Conservation (phyloP, 1,140 invertebrate species). For the Euglossa dilemma region DNA sequence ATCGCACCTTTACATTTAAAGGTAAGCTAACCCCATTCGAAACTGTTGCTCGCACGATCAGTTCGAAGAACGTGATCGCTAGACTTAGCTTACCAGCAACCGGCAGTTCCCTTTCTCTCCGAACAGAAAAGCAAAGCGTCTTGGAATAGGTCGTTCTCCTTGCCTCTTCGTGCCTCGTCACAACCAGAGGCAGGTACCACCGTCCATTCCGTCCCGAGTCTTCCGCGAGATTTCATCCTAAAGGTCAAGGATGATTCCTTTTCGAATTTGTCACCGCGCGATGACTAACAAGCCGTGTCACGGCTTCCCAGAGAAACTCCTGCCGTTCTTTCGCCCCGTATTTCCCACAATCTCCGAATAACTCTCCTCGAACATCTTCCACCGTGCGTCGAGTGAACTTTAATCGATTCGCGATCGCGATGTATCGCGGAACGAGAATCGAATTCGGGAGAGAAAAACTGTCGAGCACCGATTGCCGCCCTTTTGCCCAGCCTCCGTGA, state of each 20-base stretch:
- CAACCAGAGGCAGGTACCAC: neutral
- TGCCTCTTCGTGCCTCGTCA: conserved; percentile 26
- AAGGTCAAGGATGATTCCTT: conserved; percentile 31
- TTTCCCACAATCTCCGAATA: neutral
- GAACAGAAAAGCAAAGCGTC: conserved; percentile 46
- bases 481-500: conserved; percentile 42
- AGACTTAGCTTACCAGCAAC: conserved; percentile 41
- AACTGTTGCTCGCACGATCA: conserved; percentile 51
- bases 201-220: neutral
- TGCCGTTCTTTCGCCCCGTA: neutral
- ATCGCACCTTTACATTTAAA: conserved; percentile 56
- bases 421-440: too few relatives aligned
- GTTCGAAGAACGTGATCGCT: conserved; percentile 59
- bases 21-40: conserved; percentile 51
- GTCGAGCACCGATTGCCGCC: conserved; percentile 17
- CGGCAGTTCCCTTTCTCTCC: conserved; percentile 45
- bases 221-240: conserved; percentile 23
- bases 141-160: conserved; percentile 59
- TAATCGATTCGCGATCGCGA: neutral
- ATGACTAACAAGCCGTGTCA: neutral
- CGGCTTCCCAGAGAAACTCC: too few relatives aligned
- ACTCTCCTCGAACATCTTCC: neutral
- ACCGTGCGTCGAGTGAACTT: neutral
- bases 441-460: neutral
- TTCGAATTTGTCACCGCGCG: neutral